These are phyloP conservation scores for Argentina silus DNA, from an alignment of 2,797 vertebrate species.

Conservation along the genomic window DNA sequence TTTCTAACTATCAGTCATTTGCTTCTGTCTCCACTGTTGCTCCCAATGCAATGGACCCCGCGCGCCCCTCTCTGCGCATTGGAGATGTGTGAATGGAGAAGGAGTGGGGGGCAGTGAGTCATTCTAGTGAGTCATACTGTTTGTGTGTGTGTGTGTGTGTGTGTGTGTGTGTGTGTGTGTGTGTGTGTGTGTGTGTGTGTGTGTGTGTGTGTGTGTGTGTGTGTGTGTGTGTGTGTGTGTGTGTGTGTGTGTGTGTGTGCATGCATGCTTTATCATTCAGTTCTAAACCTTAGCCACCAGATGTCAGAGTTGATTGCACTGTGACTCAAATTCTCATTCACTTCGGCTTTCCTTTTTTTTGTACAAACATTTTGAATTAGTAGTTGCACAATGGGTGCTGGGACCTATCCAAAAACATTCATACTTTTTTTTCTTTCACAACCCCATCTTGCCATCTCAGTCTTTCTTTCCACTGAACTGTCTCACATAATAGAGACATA, in stretches of 20 bases:
- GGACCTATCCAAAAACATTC: background rate
- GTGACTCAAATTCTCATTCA: slow-evolving; percentile 9
- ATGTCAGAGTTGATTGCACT: slow-evolving; percentile 56
- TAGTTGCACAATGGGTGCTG: too few species aligned
- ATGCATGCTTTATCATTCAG: slow-evolving; percentile 4
- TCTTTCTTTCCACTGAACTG: background rate
- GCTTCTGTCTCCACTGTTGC: slow-evolving; percentile 2
- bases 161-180: slow-evolving; percentile 24
- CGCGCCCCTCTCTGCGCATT: slow-evolving; percentile 5
- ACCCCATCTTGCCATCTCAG: background rate
- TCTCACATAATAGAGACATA: background rate
- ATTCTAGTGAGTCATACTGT: slow-evolving; percentile 53
- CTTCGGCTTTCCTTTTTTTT: background rate
- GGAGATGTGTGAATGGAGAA: slow-evolving; percentile 34
- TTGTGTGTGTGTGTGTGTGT: slow-evolving; percentile 40
- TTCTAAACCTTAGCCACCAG: slow-evolving; percentile 59
- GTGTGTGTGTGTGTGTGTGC: too few species aligned
- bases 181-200: too few species aligned
- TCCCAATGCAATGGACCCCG: background rate
- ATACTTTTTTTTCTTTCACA: background rate
- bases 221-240: too few species aligned
- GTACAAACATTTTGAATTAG: too few species aligned
- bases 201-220: too few species aligned
- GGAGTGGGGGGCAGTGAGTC: slow-evolving; percentile 45
- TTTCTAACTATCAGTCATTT: background rate